phyloP scores from a whole-genome alignment of 2,113 vertebrate species.

The Excalfactoria chinensis region DNA sequence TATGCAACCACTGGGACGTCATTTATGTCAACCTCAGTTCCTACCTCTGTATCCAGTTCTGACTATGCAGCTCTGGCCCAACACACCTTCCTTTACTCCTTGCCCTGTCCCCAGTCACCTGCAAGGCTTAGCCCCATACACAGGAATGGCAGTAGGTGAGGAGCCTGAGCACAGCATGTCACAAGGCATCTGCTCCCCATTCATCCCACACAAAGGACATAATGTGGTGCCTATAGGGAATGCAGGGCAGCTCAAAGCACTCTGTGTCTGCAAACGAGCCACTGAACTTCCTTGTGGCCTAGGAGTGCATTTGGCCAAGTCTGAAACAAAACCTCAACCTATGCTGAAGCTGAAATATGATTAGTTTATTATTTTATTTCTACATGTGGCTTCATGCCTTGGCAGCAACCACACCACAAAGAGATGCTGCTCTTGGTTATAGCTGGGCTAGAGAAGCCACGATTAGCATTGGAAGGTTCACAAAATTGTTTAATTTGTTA shows the following conservation, averaged over 20 bases:
- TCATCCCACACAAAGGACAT: not conserved
- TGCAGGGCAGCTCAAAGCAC: not conserved
- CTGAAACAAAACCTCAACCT: constrained; percentile 16
- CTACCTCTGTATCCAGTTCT: not conserved
- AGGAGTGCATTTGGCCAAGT: not conserved
- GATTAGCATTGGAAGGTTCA: constrained; percentile 46
- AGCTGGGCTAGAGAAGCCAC: constrained; percentile 36
- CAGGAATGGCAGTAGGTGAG: not conserved
- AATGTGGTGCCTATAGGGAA: not conserved
- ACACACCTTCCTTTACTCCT: rapidly evolving
- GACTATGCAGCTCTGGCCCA: rapidly evolving
- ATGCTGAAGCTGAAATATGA: constrained; percentile 16
- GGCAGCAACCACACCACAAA: constrained; percentile 34
- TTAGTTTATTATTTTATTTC: constrained; percentile 57
- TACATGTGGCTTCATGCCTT: constrained; percentile 28
- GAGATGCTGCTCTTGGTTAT: not conserved
- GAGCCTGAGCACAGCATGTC: not conserved
- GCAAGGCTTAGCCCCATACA: not conserved
- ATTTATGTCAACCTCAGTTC: not conserved
- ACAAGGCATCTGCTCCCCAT: not conserved
- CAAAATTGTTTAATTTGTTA: constrained; percentile 63
- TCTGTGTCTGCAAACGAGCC: not conserved
- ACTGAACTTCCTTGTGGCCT: not conserved
- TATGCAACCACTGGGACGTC: not conserved
- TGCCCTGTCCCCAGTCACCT: not conserved